Base-by-base conservation (phyloP, 2,797 vertebrate genomes). In the Fistularia tabacaria region DNA sequence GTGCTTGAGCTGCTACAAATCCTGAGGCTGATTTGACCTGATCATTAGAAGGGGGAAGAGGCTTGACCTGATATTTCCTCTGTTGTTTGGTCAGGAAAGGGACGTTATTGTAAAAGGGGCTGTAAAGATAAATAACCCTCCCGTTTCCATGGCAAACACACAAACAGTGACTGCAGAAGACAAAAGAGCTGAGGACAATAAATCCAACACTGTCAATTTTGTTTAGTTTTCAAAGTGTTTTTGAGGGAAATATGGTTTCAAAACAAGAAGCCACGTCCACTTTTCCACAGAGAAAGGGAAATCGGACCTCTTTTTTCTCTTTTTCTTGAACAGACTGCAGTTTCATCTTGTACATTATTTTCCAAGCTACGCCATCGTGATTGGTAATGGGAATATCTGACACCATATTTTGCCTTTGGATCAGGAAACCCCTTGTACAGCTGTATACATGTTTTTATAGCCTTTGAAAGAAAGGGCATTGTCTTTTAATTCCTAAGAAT, bases 141-240 rank as follows among this genome's bases (percentile, higher is more conserved):
- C 72, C 36, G 89, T 93, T 94, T 88, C 92, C 90, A 94, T 92
- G 87, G 91, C 81, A 93, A 92, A 91, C 74, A 62, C 74, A 74
- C 85, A 93, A 93, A 94, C 90, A 93, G 64, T 71, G 78, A 59
- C 40, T 0, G 51, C 76, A 38, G 13, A 88, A 82, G 87, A 89
- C 82, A 88, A 89, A 92, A 88, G 88, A 85, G 76, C 69, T 78
- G 77, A 73, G 51, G 75, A 88, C 85, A 84, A 92, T 94, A 92
- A 94, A 93, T 93, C 92, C 90, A 76, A 73, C 82, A 51, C 82
- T 90, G 91, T 93, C 92, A 90, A 92, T 92, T 93, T 82, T 93
- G 91, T 93, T 94, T 92, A 82, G 85, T 90, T 94, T 92, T 81
- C 85, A 83, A 79, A 82, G 82, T 90, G 88, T 92, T 62, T 91